A percentile compares a stretch with the other conserved stretches of the same genome.
These are phyloP conservation scores for Petrosia ficiformis DNA, from an alignment of 37 sponge, comb jelly and placozoan genomes.

Conservation along the genomic window DNA sequence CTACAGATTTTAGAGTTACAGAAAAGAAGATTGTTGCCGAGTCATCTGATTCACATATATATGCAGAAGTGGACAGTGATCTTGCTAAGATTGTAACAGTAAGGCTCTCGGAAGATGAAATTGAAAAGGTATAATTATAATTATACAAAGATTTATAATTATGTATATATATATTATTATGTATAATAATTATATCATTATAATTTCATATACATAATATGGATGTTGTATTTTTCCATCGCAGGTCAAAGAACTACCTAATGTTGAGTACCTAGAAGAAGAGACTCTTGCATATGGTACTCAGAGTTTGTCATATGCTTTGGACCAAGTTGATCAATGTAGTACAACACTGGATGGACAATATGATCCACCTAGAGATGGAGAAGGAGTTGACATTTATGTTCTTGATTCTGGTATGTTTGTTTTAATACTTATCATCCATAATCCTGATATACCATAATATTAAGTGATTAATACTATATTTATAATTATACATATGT, in stretches of 20 bases:
- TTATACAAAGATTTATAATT: too few species aligned
- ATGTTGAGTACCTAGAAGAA: constrained; percentile 34
- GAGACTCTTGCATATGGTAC: constrained; percentile 40
- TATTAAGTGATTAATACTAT: too few species aligned
- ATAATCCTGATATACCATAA: too few species aligned
- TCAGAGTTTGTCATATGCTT: constrained; percentile 36
- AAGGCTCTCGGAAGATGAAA: constrained; percentile 18
- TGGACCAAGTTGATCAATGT: constrained; percentile 71
- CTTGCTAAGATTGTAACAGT: constrained; percentile 47
- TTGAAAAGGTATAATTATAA: constrained; percentile 19
- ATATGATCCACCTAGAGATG: constrained; percentile 48
- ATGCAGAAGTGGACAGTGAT: constrained; percentile 12
- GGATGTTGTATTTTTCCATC: too few species aligned
- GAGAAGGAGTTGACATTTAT: constrained; percentile 75
- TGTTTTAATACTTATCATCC: too few species aligned
- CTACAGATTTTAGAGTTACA: background rate
- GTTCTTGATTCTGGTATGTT: constrained; percentile 53
- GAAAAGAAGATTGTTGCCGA: background rate
- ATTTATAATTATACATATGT: too few species aligned
- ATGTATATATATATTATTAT: too few species aligned
- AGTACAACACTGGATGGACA: constrained; percentile 31
- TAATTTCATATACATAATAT: too few species aligned
- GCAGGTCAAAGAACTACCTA: background rate
- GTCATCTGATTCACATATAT: constrained; percentile 11
- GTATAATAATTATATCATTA: too few species aligned